These are phyloP conservation scores for Trichechus manatus DNA, from an alignment of 2,113 vertebrate species.

Conservation along the genomic window DNA sequence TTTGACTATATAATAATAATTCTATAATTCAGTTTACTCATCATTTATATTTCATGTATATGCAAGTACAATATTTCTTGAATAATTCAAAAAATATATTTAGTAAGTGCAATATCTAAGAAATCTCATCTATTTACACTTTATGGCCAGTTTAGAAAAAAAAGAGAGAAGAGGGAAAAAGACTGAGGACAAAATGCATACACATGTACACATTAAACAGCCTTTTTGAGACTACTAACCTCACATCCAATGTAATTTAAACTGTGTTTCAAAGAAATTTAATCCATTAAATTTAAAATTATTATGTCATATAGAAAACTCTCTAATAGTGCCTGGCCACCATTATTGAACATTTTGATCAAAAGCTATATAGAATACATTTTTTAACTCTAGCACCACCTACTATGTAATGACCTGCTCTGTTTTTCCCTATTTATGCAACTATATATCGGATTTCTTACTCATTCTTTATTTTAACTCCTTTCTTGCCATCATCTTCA, in stretches of 20 bases:
- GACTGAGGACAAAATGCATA: accelerated
- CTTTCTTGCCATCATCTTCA: background rate
- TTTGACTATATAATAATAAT: background rate
- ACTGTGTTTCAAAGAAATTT: background rate
- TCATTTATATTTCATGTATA: background rate
- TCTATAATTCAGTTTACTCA: background rate
- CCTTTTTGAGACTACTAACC: background rate
- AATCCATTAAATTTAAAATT: background rate
- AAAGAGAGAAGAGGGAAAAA: background rate
- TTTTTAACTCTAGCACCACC: background rate
- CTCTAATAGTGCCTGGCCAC: too few relatives aligned
- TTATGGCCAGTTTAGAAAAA: background rate
- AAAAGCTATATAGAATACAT: background rate
- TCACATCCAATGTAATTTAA: background rate
- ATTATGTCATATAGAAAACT: background rate
- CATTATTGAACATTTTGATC: too few relatives aligned
- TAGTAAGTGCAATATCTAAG: background rate
- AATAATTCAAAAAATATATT: background rate
- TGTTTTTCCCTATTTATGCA: background rate
- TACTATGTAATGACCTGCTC: background rate
- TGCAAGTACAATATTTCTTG: background rate
- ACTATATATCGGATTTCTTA: background rate
- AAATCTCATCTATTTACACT: background rate
- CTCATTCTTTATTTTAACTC: background rate
- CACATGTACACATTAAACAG: background rate